phyloP scores from a whole-genome alignment of 2,113 vertebrate genomes.

The Stercorarius parasiticus region DNA sequence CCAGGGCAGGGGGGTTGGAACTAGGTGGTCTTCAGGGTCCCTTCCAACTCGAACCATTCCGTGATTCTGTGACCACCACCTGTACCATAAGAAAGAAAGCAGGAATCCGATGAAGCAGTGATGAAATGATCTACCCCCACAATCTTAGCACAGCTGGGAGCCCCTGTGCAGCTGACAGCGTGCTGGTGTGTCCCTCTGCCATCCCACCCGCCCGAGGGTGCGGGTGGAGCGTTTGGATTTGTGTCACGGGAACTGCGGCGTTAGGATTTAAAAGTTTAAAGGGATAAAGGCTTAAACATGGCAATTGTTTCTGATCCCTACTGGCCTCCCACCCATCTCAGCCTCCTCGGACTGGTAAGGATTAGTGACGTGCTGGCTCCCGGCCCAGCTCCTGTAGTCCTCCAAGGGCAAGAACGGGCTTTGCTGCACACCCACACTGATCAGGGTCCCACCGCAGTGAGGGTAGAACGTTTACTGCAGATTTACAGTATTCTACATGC shows the following conservation, averaged over 20 bases:
- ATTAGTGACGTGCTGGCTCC: not conserved
- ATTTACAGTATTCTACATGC: not conserved
- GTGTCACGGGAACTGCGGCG: not conserved
- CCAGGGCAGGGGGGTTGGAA: not conserved
- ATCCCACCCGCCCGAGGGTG: not conserved
- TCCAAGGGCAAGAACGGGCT: not conserved
- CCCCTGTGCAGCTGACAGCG: accelerated
- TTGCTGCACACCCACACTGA: not conserved
- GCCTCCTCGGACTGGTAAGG: not conserved
- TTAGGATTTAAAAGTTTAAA: not conserved
- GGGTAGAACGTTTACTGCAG: not conserved
- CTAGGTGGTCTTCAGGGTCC: not conserved
- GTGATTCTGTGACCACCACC: not conserved
- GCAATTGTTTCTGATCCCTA: not conserved
- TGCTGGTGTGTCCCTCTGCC: accelerated
- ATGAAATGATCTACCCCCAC: not conserved
- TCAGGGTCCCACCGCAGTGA: not conserved
- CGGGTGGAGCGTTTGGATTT: not conserved
- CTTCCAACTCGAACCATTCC: not conserved
- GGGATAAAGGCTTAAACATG: not conserved
- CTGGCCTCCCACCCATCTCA: not conserved
- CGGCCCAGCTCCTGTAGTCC: not conserved
- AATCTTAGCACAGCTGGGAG: not conserved
- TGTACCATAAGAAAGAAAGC: accelerated
- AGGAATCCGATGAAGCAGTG: not conserved